Evolutionary conservation across 2,797 vertebrate species (phyloP).

Genomic region (Poeciliopsis gracilis): DNA sequence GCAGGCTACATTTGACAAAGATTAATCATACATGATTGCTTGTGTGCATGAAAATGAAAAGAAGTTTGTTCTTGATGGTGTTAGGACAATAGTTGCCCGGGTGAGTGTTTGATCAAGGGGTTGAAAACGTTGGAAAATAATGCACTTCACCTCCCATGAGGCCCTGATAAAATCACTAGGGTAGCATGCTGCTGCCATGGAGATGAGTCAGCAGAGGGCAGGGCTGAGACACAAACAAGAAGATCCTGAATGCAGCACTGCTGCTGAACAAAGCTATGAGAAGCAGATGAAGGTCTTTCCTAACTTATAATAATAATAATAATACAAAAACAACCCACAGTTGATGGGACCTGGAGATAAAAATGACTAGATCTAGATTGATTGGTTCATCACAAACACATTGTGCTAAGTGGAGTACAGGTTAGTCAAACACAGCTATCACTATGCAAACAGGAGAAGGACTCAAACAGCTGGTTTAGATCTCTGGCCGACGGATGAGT

Average conservation of each 20-base stretch:
- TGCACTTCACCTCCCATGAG: slow-evolving; percentile 69
- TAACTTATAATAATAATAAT: neutral
- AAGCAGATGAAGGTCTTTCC: neutral
- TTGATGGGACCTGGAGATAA: neutral
- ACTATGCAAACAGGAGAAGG: slow-evolving; percentile 52
- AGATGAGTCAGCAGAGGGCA: slow-evolving; percentile 70
- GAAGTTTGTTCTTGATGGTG: slow-evolving; percentile 31
- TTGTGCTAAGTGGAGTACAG: slow-evolving; percentile 16
- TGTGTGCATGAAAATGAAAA: slow-evolving; percentile 20
- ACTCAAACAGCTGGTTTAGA: slow-evolving; percentile 51
- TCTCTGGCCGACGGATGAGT: slow-evolving; percentile 30
- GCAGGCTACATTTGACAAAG: slow-evolving; percentile 1
- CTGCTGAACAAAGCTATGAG: slow-evolving; percentile 2
- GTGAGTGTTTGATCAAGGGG: slow-evolving; percentile 65
- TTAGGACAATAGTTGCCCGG: slow-evolving; percentile 56
- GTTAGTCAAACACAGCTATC: slow-evolving; percentile 65
- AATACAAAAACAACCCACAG: no score
- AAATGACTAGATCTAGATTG: neutral
- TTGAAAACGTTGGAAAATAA: slow-evolving; percentile 66
- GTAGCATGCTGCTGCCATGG: slow-evolving; percentile 73
- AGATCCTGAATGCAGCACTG: slow-evolving; percentile 7
- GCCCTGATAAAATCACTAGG: slow-evolving; percentile 72
- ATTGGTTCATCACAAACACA: slow-evolving; percentile 2
- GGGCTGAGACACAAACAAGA: slow-evolving; percentile 53
- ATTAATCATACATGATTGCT: slow-evolving; percentile 26